Conservation (phyloP, 2,888 invertebrate species). For the Lapara coniferarum region DNA sequence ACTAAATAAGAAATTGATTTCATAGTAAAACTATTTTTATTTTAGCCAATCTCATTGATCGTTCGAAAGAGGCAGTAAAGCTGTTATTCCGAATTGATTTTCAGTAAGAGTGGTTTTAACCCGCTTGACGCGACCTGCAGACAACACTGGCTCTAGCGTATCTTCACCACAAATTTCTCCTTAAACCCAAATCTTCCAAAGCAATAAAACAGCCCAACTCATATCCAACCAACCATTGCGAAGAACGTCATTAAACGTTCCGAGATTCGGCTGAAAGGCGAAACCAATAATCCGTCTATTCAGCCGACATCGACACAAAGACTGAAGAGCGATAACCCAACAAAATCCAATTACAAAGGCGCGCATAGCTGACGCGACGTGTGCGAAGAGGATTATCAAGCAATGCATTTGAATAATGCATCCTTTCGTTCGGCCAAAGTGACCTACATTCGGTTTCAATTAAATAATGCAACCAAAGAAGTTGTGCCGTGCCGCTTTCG, state of each 20-base stretch:
- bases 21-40: too few relatives aligned
- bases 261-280: slow-evolving; percentile 24
- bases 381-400: slow-evolving; percentile 56
- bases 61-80: too few relatives aligned
- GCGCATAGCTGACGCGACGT: slow-evolving; percentile 53
- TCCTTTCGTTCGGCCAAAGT: slow-evolving; percentile 25
- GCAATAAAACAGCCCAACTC: background rate
- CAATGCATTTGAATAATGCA: slow-evolving; percentile 40
- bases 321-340: slow-evolving; percentile 54
- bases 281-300: slow-evolving; percentile 21
- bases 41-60: too few relatives aligned
- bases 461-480: slow-evolving; percentile 54
- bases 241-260: slow-evolving; percentile 16
- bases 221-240: slow-evolving; percentile 1
- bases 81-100: too few relatives aligned
- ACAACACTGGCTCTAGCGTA: too few relatives aligned
- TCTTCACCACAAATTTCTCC: background rate
- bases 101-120: too few relatives aligned
- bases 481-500: slow-evolving; percentile 6
- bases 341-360: slow-evolving; percentile 65
- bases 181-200: background rate
- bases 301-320: slow-evolving; percentile 18
- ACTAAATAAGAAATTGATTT: too few relatives aligned
- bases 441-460: slow-evolving; percentile 45
- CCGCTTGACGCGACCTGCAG: too few relatives aligned